Base-by-base conservation (phyloP, 2,113 vertebrate species). In the Apodemus sylvaticus region DNA sequence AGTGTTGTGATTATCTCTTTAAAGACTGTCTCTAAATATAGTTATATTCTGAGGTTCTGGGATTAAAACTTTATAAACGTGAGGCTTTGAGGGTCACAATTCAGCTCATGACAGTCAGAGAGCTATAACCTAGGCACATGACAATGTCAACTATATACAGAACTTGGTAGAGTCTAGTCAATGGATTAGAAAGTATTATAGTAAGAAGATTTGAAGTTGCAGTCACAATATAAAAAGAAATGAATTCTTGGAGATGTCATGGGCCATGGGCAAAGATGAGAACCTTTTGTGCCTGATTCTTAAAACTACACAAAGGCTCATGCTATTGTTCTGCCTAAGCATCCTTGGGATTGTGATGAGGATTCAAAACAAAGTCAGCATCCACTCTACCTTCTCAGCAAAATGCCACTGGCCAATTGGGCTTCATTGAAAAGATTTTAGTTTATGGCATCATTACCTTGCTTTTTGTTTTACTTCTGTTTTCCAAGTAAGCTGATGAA, bases 331-430 rank as follows among this genome's bases (percentile, higher is more conserved):
- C 85, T n/a, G 64, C 60, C 42, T 78, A 90, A 89, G 79, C 10
- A 82, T 94, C 71, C 16, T 55, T 53, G 42, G 31, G n/a, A n/a
- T 94, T 53, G 24, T 3, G 34, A 70, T 74, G n/a, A 95, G n/a
- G 73, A 88, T 85, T 86, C 76, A 96, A 88, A 94, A 66, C 26
- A 93, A 96, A 94, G 86, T 89, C 93, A 95, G 86, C 70, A 95
- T 83, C 74, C 74, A 96, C 90, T 97, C 94, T 90, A 96, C 73
- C 34, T 89, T 94, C 94, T 70, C 10, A 77, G 58, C 11, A 66
- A 93, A 94, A 83, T 68, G 92, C 94, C 89, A 87, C 34, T 53
- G 73, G 68, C 95, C 93, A 39, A 19, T 58, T 34, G 60, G 11
- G 1, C 39, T 94, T 93, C 51, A 42, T 39, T 53, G 36, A 36